phyloP scores from a whole-genome alignment of 2,113 vertebrate species.

The Saguinus midas region DNA sequence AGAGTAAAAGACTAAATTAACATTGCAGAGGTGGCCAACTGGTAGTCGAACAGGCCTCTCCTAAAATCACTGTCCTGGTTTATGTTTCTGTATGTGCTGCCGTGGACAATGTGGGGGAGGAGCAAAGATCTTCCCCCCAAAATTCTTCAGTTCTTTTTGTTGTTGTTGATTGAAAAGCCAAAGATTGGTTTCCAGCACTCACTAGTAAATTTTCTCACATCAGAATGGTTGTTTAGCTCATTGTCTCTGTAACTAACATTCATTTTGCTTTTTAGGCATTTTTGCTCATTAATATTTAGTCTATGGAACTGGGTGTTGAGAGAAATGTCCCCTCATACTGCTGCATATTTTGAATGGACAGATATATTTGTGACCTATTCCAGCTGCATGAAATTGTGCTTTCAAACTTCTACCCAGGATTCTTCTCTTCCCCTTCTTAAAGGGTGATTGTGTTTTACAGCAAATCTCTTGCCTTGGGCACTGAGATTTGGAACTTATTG shows the following conservation, averaged over 20 bases:
- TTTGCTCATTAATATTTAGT: conserved; percentile 72
- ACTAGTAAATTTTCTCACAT: conserved; percentile 37
- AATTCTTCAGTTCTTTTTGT: conserved; percentile 70
- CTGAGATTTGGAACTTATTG: conserved; percentile 82
- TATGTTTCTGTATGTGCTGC: background rate
- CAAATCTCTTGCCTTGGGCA: conserved; percentile 82
- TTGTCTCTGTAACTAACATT: conserved; percentile 42
- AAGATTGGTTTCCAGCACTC: conserved; percentile 36
- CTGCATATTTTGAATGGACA: conserved; percentile 49
- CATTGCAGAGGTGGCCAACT: conserved; percentile 79
- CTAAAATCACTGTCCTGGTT: conserved; percentile 77
- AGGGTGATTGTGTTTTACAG: conserved; percentile 82
- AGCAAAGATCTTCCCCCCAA: background rate
- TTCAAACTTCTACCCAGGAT: conserved; percentile 69
- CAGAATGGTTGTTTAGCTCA: conserved; percentile 1
- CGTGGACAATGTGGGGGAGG: accelerated
- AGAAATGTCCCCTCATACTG: conserved; percentile 48
- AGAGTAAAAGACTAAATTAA: conserved; percentile 84
- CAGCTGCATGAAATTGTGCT: conserved; percentile 71
- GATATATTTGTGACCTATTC: conserved; percentile 49
- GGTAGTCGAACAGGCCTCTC: conserved; percentile 74
- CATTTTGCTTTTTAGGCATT: conserved; percentile 64
- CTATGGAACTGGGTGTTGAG: conserved; percentile 64
- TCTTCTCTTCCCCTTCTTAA: conserved; percentile 76
- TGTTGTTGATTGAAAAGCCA: conserved; percentile 24